Evolutionary conservation across 92 coral and sea anemone genomes (phyloP), one percentile per base, ranked within the genome.

Genomic region (Heliopora coerulea): DNA sequence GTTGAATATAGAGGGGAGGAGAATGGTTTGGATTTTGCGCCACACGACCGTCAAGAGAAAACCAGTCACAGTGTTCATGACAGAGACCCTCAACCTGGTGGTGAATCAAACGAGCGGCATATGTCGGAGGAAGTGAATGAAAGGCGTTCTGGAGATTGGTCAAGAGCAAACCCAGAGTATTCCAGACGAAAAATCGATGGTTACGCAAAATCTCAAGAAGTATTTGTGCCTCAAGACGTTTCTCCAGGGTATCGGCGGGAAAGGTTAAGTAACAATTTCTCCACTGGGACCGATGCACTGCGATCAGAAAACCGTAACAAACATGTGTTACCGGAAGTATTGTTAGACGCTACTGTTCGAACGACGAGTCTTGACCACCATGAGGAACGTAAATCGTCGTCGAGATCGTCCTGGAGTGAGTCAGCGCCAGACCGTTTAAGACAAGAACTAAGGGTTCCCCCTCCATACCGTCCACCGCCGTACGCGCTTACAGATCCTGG

Each of bases 401-500:
- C 25, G 29, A 54, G 60, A 27, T 11, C 19, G 29, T 54, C 60
- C 19, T 23, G 29, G 29, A 33, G 37, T 33, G 63, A 32, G 37
- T 58, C 34, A 7, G 37, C 11, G 32, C 23, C 41, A 41, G 37
- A 28, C 48, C 26, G 30, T 44, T 6, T 29, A 2, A 49, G 48
- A 28, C 23, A 37, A 40, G 74, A 67, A 28, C 29, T 18, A 23
- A 25, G 63, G 32, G 49, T 70, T 49, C 77, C 33, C 19, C 77
- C 77, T 19, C 77, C 77, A 7, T 70, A 70, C 25, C 77, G 77
- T 24, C 63, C 68, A 1, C 48, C 77, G 26, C 50, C 77, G 12
- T 31, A n/a, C 62, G 27, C 37, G 59, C 24, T 3, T 1, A 24
- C 26, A 12, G 19, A 19, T 1, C 26, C 18, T 46, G 37, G 50